Evolutionary conservation across 2,113 vertebrate species (phyloP).

Genomic region (Rhegmatorhina hoffmannsi): DNA sequence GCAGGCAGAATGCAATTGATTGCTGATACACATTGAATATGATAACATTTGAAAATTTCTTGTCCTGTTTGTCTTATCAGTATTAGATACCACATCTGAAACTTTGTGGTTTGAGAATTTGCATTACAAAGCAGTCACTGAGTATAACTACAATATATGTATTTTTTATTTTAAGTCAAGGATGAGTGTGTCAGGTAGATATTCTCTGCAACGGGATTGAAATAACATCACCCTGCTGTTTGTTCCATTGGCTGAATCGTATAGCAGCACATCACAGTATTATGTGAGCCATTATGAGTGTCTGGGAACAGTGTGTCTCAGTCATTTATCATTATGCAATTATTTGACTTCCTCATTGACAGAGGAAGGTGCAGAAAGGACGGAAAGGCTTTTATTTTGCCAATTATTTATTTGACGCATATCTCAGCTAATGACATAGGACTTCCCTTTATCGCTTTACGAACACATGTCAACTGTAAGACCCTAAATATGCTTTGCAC

Average conservation of each 20-base stretch:
- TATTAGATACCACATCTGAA: not conserved
- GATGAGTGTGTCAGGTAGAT: not conserved
- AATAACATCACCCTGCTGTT: not conserved
- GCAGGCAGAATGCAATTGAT: not conserved
- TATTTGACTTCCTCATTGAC: not conserved
- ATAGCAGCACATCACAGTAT: not conserved
- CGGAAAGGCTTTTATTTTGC: slow-evolving; percentile 9
- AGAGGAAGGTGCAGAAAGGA: not conserved
- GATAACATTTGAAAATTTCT: not conserved
- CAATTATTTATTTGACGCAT: not conserved
- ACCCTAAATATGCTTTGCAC: not conserved
- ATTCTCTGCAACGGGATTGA: not conserved
- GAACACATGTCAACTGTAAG: not conserved
- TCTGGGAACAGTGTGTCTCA: not conserved
- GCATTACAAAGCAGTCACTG: not conserved
- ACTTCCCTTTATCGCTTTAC: not conserved
- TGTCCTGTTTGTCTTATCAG: not conserved
- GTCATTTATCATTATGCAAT: slow-evolving; percentile 32
- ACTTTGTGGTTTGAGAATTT: not conserved
- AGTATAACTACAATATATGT: not conserved
- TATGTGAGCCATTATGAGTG: not conserved
- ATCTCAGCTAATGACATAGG: not conserved
- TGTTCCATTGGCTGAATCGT: not conserved
- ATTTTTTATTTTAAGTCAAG: not conserved
- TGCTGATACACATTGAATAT: not conserved